Percentiles rank a stretch among this genome's conserved stretches.
Conservation (phyloP, 2,888 invertebrate species). For the Protodeltote pygarga region DNA sequence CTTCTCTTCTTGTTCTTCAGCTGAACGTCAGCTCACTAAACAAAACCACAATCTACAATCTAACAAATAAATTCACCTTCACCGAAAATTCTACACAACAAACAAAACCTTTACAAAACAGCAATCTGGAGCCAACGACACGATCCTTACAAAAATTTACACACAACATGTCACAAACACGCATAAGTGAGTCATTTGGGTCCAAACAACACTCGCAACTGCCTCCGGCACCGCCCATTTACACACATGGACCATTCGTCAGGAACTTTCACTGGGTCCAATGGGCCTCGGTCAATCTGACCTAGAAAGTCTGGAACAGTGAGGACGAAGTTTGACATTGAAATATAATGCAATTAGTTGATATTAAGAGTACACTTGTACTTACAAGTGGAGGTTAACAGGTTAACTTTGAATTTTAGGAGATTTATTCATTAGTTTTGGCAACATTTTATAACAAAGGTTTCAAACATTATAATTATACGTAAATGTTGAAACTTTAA, state of each 20-base stretch:
- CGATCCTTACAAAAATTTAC: background rate
- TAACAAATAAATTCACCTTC: no score
- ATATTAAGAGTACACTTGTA: no score
- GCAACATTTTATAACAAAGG: no score
- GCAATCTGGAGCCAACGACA: background rate
- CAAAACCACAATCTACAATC: no score
- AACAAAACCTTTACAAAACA: background rate
- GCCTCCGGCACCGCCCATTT: conserved; percentile 27
- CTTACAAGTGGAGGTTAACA: no score
- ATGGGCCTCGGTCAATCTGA: conserved; percentile 6
- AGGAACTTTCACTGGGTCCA: conserved; percentile 25
- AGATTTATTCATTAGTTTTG: no score
- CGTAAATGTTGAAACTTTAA: no score
- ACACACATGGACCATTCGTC: conserved; percentile 19
- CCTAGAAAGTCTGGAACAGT: conserved; percentile 12
- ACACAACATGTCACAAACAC: background rate
- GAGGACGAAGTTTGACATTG: background rate
- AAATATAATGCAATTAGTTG: background rate
- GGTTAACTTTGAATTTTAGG: no score
- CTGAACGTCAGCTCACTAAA: no score
- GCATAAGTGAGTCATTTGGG: conserved; percentile 5
- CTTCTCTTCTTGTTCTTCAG: no score
- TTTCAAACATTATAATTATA: no score
- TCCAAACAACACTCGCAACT: conserved; percentile 20
- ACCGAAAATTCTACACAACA: background rate